Evolutionary conservation across 2,113 vertebrate genomes (phyloP).

Genomic region (Nerophis ophidion): DNA sequence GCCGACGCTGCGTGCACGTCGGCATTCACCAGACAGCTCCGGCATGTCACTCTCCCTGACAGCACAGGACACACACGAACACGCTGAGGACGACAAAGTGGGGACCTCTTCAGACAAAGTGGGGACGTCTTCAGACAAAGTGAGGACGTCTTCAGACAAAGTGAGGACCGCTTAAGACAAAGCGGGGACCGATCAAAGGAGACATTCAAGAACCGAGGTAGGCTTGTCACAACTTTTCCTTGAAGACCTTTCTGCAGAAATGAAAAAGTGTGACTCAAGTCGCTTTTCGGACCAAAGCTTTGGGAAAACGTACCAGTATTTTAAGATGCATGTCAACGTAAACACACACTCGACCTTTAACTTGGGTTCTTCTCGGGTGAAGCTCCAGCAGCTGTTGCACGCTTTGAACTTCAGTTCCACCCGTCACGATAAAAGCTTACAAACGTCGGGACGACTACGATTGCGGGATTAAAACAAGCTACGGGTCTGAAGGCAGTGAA

Average conservation of each 20-base stretch:
- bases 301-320: not conserved
- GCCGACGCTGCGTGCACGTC: slow-evolving; percentile 53
- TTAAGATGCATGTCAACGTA: slow-evolving; percentile 3
- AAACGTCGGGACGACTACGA: slow-evolving; percentile 31
- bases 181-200: slow-evolving; percentile 31
- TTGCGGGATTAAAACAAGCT: too few relatives aligned
- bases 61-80: slow-evolving; percentile 29
- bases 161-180: slow-evolving; percentile 34
- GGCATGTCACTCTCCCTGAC: slow-evolving; percentile 48
- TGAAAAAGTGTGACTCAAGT: not conserved
- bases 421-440: slow-evolving; percentile 31
- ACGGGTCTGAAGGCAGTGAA: slow-evolving; percentile 4
- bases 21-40: slow-evolving; percentile 50
- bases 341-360: slow-evolving; percentile 27
- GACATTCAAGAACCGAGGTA: slow-evolving; percentile 48
- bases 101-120: slow-evolving; percentile 34
- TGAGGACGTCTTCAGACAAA: slow-evolving; percentile 36
- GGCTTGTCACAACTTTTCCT: slow-evolving; percentile 31
- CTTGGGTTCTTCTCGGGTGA: slow-evolving; percentile 39
- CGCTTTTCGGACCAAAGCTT: too few relatives aligned
- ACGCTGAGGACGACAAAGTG: slow-evolving; percentile 8
- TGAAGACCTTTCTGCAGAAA: slow-evolving; percentile 27
- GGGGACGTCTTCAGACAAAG: slow-evolving; percentile 35
- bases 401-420: slow-evolving; percentile 35
- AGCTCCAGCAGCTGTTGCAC: slow-evolving; percentile 57